These are phyloP conservation scores for Drosophila pseudoananassae DNA, from an alignment of 1,140 invertebrate species.

Conservation along the genomic window DNA sequence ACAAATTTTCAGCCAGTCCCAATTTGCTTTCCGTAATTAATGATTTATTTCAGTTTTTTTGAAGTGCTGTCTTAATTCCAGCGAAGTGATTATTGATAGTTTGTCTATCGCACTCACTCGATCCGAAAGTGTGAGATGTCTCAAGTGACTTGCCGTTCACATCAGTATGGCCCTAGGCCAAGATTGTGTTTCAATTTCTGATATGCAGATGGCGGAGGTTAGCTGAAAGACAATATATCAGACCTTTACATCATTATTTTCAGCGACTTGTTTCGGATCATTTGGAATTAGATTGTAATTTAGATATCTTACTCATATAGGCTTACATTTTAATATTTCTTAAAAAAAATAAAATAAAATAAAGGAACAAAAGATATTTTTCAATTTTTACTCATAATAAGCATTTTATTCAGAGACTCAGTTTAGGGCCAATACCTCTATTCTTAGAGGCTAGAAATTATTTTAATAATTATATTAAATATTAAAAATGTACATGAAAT, in stretches of 20 bases:
- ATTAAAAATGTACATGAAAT: not conserved
- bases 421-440: not conserved
- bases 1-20: conserved; percentile 53
- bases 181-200: conserved; percentile 21
- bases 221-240: conserved; percentile 6
- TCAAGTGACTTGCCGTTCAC: conserved; percentile 33
- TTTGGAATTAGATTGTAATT: not conserved
- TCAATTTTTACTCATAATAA: not conserved
- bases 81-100: conserved; percentile 73
- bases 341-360: not conserved
- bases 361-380: not conserved
- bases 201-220: conserved; percentile 23
- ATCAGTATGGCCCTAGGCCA: conserved; percentile 26
- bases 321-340: not conserved
- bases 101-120: conserved; percentile 36
- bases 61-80: conserved; percentile 75
- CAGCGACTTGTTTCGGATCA: not conserved
- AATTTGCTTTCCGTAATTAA: conserved; percentile 70
- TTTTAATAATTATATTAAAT: not conserved
- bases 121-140: conserved; percentile 41
- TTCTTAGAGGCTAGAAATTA: not conserved
- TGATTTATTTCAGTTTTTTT: conserved; percentile 69
- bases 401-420: not conserved
- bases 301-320: not conserved
- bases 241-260: conserved; percentile 15